A percentile compares a stretch with the other conserved stretches of the same genome.
phyloP scores from a whole-genome alignment of 2,888 invertebrate genomes.

The Pyrrhia umbra region DNA sequence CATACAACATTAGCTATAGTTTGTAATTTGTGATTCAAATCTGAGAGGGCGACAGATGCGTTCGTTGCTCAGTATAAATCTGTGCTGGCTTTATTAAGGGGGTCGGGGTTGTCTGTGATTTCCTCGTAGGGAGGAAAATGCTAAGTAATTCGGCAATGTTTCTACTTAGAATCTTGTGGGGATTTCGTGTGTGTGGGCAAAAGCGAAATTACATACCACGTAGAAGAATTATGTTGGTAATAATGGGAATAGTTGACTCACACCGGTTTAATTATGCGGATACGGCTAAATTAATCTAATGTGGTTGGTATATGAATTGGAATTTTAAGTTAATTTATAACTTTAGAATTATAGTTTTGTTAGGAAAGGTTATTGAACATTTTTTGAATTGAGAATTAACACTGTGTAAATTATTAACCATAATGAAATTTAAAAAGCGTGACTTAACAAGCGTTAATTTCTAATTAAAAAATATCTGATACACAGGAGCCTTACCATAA shows the following conservation, averaged over 20 bases:
- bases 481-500: too few relatives aligned
- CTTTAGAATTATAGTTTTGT: too few relatives aligned
- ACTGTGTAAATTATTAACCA: too few relatives aligned
- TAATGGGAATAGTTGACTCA: not conserved
- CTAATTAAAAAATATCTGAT: too few relatives aligned
- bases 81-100: conserved; percentile 58
- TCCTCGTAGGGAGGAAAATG: conserved; percentile 37
- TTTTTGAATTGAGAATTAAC: too few relatives aligned
- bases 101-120: conserved; percentile 26
- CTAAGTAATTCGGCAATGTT: conserved; percentile 43
- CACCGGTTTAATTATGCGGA: not conserved
- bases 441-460: too few relatives aligned
- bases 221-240: not conserved
- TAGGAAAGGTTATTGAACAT: too few relatives aligned
- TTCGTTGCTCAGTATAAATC: conserved; percentile 51
- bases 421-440: too few relatives aligned
- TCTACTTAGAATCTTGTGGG: conserved; percentile 16
- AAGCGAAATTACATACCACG: not conserved
- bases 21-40: conserved; percentile 72
- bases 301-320: not conserved
- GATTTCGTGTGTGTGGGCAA: not conserved
- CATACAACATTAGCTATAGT: conserved; percentile 68
- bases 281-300: not conserved
- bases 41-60: conserved; percentile 66
- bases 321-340: too few relatives aligned